A percentile compares a stretch with the other conserved stretches of the same genome.
Conservation (phyloP, 2,113 vertebrate species). For the Dascyllus trimaculatus region DNA sequence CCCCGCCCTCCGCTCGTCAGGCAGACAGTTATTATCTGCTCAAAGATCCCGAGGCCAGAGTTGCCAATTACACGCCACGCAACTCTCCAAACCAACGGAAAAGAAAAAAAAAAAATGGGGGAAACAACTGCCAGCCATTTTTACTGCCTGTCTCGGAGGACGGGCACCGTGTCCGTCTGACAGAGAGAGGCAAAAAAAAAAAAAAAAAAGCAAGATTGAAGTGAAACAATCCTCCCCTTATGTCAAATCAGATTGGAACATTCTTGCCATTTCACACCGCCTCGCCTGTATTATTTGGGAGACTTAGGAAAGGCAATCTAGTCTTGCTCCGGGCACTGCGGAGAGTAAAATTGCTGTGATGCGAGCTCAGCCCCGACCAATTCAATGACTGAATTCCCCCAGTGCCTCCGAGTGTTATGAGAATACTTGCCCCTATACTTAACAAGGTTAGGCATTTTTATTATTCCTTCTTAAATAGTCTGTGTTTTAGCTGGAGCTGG, state of each 20-base stretch:
- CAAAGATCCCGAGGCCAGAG: slow-evolving; percentile 71
- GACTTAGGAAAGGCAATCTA: slow-evolving; percentile 71
- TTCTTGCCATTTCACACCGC: slow-evolving; percentile 80
- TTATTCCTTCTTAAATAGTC: slow-evolving; percentile 77
- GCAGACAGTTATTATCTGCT: slow-evolving; percentile 70
- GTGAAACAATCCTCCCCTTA: slow-evolving; percentile 78
- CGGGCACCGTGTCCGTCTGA: slow-evolving; percentile 26
- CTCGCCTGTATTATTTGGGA: slow-evolving; percentile 56
- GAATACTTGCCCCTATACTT: slow-evolving; percentile 64
- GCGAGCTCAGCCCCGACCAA: slow-evolving; percentile 54
- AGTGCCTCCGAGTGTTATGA: slow-evolving; percentile 62
- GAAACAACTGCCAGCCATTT: slow-evolving; percentile 52
- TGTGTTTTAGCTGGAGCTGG: slow-evolving; percentile 76
- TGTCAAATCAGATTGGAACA: slow-evolving; percentile 81
- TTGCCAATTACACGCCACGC: slow-evolving; percentile 71
- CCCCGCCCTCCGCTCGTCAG: slow-evolving; percentile 46
- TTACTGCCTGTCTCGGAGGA: slow-evolving; percentile 60
- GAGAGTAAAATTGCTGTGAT: slow-evolving; percentile 43
- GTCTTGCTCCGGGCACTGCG: slow-evolving; percentile 66
- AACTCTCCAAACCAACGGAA: slow-evolving; percentile 55
- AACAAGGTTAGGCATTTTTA: slow-evolving; percentile 76
- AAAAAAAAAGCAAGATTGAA: slow-evolving; percentile 46
- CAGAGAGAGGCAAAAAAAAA: slow-evolving; percentile 26
- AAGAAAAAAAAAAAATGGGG: slow-evolving; percentile 3
- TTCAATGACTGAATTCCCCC: slow-evolving; percentile 65